Evolutionary conservation across 2,888 invertebrate species (phyloP).

Genomic region (Mellilla xanthometata): DNA sequence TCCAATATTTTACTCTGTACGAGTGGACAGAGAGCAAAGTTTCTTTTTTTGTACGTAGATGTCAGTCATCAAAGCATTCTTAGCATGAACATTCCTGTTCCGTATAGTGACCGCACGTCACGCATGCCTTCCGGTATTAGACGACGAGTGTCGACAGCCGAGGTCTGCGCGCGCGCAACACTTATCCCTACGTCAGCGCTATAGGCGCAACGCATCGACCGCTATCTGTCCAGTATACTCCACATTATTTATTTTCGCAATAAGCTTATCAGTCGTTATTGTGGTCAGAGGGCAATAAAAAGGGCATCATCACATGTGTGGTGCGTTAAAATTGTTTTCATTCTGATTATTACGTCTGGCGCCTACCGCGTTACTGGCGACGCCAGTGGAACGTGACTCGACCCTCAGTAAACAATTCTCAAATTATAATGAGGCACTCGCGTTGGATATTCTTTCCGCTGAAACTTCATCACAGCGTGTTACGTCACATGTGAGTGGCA

Average conservation of each 20-base stretch:
- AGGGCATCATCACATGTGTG: conserved; percentile 31
- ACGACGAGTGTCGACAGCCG: conserved; percentile 36
- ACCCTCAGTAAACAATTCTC: conserved; percentile 28
- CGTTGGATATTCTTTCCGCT: conserved; percentile 12
- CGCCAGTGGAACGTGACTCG: conserved; percentile 11
- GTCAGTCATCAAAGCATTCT: conserved; percentile 39
- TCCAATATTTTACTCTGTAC: conserved; percentile 1
- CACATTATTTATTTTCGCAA: conserved; percentile 29
- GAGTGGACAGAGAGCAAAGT: conserved; percentile 26
- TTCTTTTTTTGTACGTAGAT: conserved; percentile 39
- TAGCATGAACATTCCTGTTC: conserved; percentile 48
- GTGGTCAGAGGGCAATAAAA: conserved; percentile 31
- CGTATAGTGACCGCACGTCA: conserved; percentile 45
- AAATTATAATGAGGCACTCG: conserved; percentile 17
- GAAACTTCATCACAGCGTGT: conserved; percentile 19
- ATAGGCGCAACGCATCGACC: conserved; percentile 1
- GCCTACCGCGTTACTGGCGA: conserved; percentile 24
- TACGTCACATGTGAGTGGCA: conserved; percentile 23
- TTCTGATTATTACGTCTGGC: conserved; percentile 33
- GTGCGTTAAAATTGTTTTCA: conserved; percentile 30
- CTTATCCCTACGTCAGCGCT: conserved; percentile 31
- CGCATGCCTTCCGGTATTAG: conserved; percentile 46
- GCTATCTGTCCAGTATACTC: conserved; percentile 16
- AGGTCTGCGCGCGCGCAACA: conserved; percentile 35
- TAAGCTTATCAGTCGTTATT: conserved; percentile 25